phyloP scores from a whole-genome alignment of 2,113 vertebrate species.

The Climacteris rufus region DNA sequence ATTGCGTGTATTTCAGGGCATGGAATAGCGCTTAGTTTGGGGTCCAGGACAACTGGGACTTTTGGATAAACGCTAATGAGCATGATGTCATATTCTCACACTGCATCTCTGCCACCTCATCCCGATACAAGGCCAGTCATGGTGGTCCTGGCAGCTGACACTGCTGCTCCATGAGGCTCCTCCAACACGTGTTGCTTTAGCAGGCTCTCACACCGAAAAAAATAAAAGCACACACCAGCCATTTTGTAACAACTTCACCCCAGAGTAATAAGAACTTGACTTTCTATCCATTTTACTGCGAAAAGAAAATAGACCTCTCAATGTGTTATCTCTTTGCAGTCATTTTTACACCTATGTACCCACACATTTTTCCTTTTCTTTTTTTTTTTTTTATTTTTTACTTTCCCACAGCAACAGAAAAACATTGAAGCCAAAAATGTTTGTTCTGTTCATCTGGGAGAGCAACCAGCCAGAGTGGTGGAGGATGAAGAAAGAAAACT shows the following conservation, averaged over 20 bases:
- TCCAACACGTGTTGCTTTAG: fast-evolving
- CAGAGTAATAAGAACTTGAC: not conserved
- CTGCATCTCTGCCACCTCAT: not conserved
- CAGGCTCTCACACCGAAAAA: not conserved
- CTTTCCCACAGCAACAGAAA: not conserved
- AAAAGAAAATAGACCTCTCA: slow-evolving; percentile 4
- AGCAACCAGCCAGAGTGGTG: not conserved
- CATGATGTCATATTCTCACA: fast-evolving
- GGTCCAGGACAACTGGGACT: not conserved
- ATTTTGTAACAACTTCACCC: slow-evolving; percentile 8
- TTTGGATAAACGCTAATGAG: not conserved
- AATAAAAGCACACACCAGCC: not conserved
- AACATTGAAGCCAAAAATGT: not conserved
- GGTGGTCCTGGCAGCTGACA: not conserved
- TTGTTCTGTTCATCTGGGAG: not conserved
- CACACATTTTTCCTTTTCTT: not conserved
- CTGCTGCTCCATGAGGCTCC: not conserved
- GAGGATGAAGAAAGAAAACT: not conserved
- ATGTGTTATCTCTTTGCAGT: not conserved
- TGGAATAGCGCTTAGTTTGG: fast-evolving
- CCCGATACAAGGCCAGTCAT: not conserved
- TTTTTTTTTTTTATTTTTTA: not conserved
- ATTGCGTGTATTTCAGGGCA: not conserved
- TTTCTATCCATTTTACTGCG: not conserved
- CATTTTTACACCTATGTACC: not conserved